Evolutionary conservation across 2,113 vertebrate species (phyloP).

Genomic region (Centrocercus urophasianus): DNA sequence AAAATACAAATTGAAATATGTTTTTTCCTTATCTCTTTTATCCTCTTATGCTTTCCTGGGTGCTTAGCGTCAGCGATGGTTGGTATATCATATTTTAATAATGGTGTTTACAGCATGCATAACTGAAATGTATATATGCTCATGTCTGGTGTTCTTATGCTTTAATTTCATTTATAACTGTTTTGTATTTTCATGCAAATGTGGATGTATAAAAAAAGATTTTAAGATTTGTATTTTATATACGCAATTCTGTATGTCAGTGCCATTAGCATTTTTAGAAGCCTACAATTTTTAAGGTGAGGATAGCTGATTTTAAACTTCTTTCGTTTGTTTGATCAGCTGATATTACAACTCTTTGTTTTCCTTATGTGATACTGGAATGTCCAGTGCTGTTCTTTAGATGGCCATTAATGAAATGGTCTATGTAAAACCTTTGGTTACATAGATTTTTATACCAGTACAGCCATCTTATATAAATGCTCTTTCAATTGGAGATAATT

Average conservation of each 20-base stretch:
- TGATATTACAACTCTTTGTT: neutral
- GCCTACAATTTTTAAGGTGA: neutral
- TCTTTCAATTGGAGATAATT: neutral
- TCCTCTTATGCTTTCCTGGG: slow-evolving; percentile 76
- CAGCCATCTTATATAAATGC: neutral
- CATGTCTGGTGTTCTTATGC: neutral
- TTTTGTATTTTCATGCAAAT: neutral
- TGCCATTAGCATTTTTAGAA: neutral
- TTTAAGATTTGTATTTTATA: neutral
- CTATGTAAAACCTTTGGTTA: neutral
- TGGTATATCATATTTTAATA: slow-evolving; percentile 84
- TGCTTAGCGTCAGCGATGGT: slow-evolving; percentile 97
- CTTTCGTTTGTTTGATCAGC: neutral
- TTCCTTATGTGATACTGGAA: neutral
- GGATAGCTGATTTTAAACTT: neutral
- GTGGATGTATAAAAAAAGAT: neutral
- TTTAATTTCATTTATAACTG: too few relatives aligned
- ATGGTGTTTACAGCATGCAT: slow-evolving; percentile 50
- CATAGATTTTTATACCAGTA: neutral
- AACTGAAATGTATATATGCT: slow-evolving; percentile 1
- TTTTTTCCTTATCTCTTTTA: slow-evolving; percentile 70
- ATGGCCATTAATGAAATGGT: neutral
- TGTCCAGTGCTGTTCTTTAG: neutral
- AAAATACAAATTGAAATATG: neutral
- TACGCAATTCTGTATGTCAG: neutral